Percentiles rank a stretch among this genome's conserved stretches.
These are phyloP conservation scores for Rhynchomys soricoides DNA, from an alignment of 2,113 vertebrate genomes.

Conservation along the genomic window DNA sequence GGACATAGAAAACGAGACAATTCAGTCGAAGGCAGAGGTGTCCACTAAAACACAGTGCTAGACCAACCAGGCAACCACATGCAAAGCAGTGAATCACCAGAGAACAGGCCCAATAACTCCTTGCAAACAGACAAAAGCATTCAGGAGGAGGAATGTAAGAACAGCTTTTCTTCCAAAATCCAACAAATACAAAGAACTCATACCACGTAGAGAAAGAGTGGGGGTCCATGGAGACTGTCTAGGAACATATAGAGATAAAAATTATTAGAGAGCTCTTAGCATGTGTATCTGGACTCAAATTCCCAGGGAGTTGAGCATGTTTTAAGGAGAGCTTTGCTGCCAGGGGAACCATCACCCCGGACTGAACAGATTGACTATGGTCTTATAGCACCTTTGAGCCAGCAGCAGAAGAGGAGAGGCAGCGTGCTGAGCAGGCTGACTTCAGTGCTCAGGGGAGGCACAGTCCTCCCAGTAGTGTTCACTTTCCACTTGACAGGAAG, in stretches of 20 bases:
- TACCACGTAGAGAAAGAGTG: neutral
- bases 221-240: neutral
- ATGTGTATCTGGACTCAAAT: neutral
- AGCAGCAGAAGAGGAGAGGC: neutral
- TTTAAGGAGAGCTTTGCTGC: neutral
- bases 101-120: neutral
- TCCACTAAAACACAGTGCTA: neutral
- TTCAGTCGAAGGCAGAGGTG: neutral
- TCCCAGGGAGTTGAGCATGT: neutral
- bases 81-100: neutral
- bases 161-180: neutral
- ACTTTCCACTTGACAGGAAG: neutral
- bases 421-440: neutral
- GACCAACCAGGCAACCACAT: neutral
- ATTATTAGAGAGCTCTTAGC: neutral
- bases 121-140: neutral
- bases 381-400: neutral
- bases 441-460: neutral
- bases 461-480: neutral
- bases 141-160: neutral
- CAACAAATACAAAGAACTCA: neutral
- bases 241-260: neutral
- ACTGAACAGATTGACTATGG: neutral
- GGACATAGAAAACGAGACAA: neutral
- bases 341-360: neutral